These are phyloP conservation scores for Vanessa atalanta DNA, from an alignment of 1,140 invertebrate species.

Conservation along the genomic window DNA sequence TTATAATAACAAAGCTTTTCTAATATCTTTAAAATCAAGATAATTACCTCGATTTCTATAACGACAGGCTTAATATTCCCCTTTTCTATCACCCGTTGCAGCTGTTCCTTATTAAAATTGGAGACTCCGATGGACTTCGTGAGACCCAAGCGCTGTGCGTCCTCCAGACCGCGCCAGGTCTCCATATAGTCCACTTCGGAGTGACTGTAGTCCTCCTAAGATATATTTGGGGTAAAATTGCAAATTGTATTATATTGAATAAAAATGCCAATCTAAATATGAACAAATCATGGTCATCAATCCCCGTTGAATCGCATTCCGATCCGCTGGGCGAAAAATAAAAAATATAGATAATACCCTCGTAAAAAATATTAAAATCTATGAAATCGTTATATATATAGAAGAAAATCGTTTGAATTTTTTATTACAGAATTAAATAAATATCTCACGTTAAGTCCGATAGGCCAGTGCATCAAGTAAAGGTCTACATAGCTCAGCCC, in stretches of 20 bases:
- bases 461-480: constrained; percentile 94
- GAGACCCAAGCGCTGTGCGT: constrained; percentile 84
- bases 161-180: constrained; percentile 89
- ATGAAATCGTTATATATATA: too few relatives aligned
- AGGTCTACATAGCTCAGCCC: constrained; percentile 91
- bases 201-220: constrained; percentile 53
- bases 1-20: too few relatives aligned
- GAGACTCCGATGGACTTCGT: constrained; percentile 91
- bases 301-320: too few relatives aligned
- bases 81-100: constrained; percentile 85
- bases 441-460: constrained; percentile 85
- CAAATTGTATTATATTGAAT: too few relatives aligned
- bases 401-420: too few relatives aligned
- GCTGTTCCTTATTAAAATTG: constrained; percentile 92
- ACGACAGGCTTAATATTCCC: constrained; percentile 74
- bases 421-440: too few relatives aligned
- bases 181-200: constrained; percentile 82
- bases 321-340: too few relatives aligned
- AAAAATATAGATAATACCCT: too few relatives aligned
- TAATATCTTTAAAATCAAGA: neutral
- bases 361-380: too few relatives aligned
- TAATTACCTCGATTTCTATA: constrained; percentile 78
- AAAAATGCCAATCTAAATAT: too few relatives aligned
- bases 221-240: neutral
- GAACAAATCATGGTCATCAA: too few relatives aligned